Percentiles rank a stretch among this genome's conserved stretches.
These are phyloP conservation scores for Melinopterus prodromus DNA, from an alignment of 2,888 invertebrate genomes.

Conservation along the genomic window DNA sequence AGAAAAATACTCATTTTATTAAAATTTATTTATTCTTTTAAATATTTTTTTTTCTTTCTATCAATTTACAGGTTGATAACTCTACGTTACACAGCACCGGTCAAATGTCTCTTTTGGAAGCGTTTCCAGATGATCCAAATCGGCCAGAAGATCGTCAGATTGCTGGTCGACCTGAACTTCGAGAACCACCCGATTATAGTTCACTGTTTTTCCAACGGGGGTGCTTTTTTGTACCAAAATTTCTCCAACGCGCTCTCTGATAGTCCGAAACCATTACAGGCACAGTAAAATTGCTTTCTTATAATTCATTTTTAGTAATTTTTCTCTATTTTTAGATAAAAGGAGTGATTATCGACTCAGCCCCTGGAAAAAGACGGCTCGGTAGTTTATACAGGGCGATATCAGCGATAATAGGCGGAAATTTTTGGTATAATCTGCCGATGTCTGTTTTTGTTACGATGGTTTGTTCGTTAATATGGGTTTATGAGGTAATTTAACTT, in stretches of 20 bases:
- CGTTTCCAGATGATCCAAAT: conserved; percentile 68
- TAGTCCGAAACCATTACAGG: conserved; percentile 63
- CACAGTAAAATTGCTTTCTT: conserved; percentile 41
- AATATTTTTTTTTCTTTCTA: background rate
- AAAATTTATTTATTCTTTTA: background rate
- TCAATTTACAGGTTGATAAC: conserved; percentile 69
- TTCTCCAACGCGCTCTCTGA: conserved; percentile 69
- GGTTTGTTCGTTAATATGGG: conserved; percentile 68
- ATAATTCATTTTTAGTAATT: conserved; percentile 24
- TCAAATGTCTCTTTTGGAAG: conserved; percentile 72
- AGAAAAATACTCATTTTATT: too few species aligned
- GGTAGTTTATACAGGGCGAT: conserved; percentile 68
- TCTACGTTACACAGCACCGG: conserved; percentile 74
- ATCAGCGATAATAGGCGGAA: conserved; percentile 69
- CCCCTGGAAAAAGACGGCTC: conserved; percentile 71
- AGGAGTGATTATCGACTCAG: conserved; percentile 77
- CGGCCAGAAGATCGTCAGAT: conserved; percentile 70
- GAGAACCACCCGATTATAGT: conserved; percentile 76
- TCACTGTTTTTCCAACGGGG: conserved; percentile 82
- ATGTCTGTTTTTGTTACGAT: conserved; percentile 65
- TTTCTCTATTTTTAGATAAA: conserved; percentile 59
- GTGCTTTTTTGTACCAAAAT: conserved; percentile 74
- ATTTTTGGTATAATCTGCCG: conserved; percentile 65
- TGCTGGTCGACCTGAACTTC: conserved; percentile 72
- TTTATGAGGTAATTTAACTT: conserved; percentile 63